Percentiles rank a stretch among this genome's conserved stretches.
phyloP scores from a whole-genome alignment of 1,140 invertebrate genomes.

The Ctenoplectra terminalis region DNA sequence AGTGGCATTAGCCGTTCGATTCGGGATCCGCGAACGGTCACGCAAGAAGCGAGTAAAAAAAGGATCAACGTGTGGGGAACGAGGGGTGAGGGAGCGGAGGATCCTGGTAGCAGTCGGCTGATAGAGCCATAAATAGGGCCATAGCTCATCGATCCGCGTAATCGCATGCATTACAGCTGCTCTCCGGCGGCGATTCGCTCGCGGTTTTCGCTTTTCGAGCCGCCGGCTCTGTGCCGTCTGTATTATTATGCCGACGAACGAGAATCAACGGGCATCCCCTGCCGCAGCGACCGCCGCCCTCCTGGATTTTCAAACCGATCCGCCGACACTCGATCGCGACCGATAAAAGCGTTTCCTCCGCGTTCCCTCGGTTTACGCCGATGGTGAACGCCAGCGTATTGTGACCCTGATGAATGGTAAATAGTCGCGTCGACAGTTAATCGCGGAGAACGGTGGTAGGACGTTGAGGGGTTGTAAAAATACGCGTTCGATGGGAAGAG shows the following conservation, averaged over 20 bases:
- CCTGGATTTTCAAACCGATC: constrained; percentile 29
- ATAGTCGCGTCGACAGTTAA: constrained; percentile 16
- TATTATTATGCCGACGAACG: constrained; percentile 71
- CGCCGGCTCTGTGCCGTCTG: constrained; percentile 67
- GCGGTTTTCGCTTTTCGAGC: constrained; percentile 75
- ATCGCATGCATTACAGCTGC: constrained; percentile 80
- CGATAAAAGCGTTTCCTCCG: constrained; percentile 38
- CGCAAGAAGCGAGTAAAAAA: constrained; percentile 39
- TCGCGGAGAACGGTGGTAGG: not conserved
- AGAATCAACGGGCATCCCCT: constrained; percentile 58
- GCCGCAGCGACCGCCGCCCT: not conserved
- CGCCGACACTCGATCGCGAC: constrained; percentile 36
- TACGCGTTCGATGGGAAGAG: not conserved
- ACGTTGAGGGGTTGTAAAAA: not conserved
- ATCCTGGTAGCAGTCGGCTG: constrained; percentile 62
- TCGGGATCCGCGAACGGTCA: constrained; percentile 34
- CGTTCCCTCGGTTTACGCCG: not conserved
- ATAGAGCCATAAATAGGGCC: constrained; percentile 81
- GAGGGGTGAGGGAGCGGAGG: not conserved
- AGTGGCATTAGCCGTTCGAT: constrained; percentile 29
- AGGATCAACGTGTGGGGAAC: constrained; percentile 30
- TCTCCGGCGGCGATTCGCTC: constrained; percentile 60
- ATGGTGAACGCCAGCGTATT: constrained; percentile 13
- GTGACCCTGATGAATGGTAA: constrained; percentile 46
- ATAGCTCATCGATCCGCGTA: constrained; percentile 82